Evolutionary conservation across 1,140 invertebrate species (phyloP), one percentile per base, ranked within the genome.

Genomic region (Plodia interpunctella): DNA sequence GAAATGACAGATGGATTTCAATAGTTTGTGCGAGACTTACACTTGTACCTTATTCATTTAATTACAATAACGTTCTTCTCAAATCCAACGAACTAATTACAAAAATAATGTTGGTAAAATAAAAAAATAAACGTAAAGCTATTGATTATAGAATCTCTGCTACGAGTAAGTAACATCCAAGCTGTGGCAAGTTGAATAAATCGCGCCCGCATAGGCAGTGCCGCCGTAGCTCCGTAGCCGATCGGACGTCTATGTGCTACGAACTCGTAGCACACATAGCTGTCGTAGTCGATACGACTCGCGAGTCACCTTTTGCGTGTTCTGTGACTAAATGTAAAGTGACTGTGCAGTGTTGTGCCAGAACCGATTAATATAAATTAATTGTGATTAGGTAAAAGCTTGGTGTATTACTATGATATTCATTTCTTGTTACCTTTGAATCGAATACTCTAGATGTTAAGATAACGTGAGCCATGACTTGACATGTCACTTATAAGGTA

Each of bases 121-220:
- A 1, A 6, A 44, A 44, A 44, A 44, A 44, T 44, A 44, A 44
- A 62, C 59, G 35, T 62, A 67, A 66, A 68, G 28, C 64, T 76
- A 78, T 77, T 71, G 76, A 81, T 84, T 80, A 68, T 78, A 63
- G 76, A 87, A 87, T 86, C 83, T 76, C 72, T 83, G 75, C 80
- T 83, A 78, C 74, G 76, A 80, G 68, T 70, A 79, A 80, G 68
- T 70, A 79, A 74, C 78, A 80, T 84, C 77, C 74, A 74, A 79
- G 81, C 64, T 77, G 78, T 80, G 76, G 79, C 70, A 62, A 66
- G 71, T 63, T 72, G 73, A 67, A 77, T 72, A 77, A 78, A 83
- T 74, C 79, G 72, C 73, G 63, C 71, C 62, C 67, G 59, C 69
- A 65, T 83, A 83, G 80, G 69, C 83, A 86, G 85, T 87, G 72